Evolutionary conservation across 92 coral and sea anemone species (phyloP).

Genomic region (Zoanthus sociatus): DNA sequence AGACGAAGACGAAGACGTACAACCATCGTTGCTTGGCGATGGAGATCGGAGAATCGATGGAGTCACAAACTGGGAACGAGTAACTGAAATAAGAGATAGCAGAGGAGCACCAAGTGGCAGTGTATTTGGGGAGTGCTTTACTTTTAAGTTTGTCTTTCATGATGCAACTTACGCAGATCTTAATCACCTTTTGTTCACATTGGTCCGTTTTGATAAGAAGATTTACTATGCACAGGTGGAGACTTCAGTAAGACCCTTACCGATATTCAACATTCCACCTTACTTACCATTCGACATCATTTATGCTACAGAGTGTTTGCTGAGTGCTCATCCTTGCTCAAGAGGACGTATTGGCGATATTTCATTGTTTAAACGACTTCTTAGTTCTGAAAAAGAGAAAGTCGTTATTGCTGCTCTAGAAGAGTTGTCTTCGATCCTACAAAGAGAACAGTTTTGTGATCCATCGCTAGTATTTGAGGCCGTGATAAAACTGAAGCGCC

Average conservation of each 20-base stretch:
- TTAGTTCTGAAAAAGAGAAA: constrained; percentile 57
- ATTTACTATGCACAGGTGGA: constrained; percentile 69
- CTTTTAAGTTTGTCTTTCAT: constrained; percentile 59
- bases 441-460: constrained; percentile 77
- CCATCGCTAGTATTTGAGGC: constrained; percentile 73
- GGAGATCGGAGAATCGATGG: constrained; percentile 61
- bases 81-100: constrained; percentile 62
- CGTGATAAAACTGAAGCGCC: constrained; percentile 62
- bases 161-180: constrained; percentile 49
- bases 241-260: constrained; percentile 45
- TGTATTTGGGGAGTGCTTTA: constrained; percentile 75
- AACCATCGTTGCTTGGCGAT: constrained; percentile 16
- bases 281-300: constrained; percentile 72
- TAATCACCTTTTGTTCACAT: constrained; percentile 53
- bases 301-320: constrained; percentile 83
- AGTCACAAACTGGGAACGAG: constrained; percentile 72
- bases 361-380: constrained; percentile 55
- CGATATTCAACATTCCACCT: constrained; percentile 53
- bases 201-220: constrained; percentile 76
- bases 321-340: constrained; percentile 74
- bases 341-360: constrained; percentile 71
- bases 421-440: constrained; percentile 60
- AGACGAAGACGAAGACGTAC: constrained; percentile 25
- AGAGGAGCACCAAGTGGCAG: neutral
- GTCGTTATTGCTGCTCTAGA: constrained; percentile 67